Percentiles rank a stretch among this genome's conserved stretches.
Evolutionary conservation across 2,797 vertebrate genomes (phyloP).

Genomic region (Agapornis canus): DNA sequence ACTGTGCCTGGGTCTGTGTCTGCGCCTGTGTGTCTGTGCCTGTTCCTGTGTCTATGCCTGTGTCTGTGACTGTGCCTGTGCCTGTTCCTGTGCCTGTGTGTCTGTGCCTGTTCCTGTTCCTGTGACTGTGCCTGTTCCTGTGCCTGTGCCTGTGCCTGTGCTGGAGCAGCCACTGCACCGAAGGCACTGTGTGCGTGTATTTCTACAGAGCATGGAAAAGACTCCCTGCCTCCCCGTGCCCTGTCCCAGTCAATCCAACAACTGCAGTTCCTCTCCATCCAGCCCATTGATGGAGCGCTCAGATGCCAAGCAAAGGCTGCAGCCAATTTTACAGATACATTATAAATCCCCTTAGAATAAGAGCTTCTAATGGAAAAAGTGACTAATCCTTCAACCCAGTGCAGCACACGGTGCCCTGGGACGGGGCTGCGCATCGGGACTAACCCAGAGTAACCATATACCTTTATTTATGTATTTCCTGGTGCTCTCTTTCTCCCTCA

Average conservation of each 20-base stretch:
- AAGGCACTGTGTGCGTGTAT: slow-evolving; percentile 28
- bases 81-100: no score
- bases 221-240: not conserved
- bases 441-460: slow-evolving; percentile 58
- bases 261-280: slow-evolving; percentile 50
- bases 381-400: slow-evolving; percentile 48
- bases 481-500: not conserved
- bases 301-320: slow-evolving; percentile 56
- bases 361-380: slow-evolving; percentile 67
- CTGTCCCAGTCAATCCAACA: slow-evolving; percentile 42
- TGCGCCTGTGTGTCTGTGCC: no score
- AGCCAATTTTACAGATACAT: slow-evolving; percentile 64
- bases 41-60: no score
- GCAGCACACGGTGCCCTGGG: not conserved
- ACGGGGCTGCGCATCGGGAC: not conserved
- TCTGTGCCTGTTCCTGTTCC: no score
- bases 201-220: slow-evolving; percentile 46
- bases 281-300: not conserved
- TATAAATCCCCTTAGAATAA: slow-evolving; percentile 60
- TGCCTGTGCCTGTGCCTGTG: not conserved
- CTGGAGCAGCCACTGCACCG: not conserved
- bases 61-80: no score
- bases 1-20: no score
- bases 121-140: not conserved
- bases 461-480: slow-evolving; percentile 45